Evolutionary conservation across 2,113 vertebrate species (phyloP).

Genomic region (Sminthopsis crassicaudata): DNA sequence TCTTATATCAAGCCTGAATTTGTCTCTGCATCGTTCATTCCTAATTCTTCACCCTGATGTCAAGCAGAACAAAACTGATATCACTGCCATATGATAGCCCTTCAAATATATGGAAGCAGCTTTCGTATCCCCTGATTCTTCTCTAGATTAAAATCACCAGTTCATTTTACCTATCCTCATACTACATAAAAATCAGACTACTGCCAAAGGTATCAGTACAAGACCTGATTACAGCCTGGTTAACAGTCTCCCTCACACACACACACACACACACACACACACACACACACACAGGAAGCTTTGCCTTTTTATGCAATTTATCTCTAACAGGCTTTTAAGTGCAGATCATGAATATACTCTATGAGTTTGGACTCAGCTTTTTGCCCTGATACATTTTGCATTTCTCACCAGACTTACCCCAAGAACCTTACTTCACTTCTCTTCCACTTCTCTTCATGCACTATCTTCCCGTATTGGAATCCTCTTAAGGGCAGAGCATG

Average conservation of each 20-base stretch:
- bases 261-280: no score
- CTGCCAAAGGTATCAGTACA: background rate
- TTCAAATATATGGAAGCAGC: background rate
- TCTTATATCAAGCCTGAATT: background rate
- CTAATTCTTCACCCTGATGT: background rate
- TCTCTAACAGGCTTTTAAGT: background rate
- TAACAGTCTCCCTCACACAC: background rate
- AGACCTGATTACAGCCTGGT: background rate
- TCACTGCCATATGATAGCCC: no score
- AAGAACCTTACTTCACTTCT: background rate
- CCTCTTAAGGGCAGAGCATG: no score
- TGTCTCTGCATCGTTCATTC: background rate
- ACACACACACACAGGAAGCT: background rate
- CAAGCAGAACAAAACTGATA: background rate
- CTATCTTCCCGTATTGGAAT: background rate
- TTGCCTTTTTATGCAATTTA: background rate
- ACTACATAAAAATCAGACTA: background rate
- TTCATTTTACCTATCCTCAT: background rate
- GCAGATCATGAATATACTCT: background rate
- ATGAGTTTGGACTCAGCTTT: background rate
- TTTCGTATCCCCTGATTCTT: background rate
- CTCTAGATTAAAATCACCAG: background rate
- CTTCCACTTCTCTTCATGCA: background rate
- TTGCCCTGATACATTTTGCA: background rate
- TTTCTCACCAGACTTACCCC: background rate